Conservation (phyloP, 2,888 invertebrate genomes). For the Conops quadrifasciatus region DNA sequence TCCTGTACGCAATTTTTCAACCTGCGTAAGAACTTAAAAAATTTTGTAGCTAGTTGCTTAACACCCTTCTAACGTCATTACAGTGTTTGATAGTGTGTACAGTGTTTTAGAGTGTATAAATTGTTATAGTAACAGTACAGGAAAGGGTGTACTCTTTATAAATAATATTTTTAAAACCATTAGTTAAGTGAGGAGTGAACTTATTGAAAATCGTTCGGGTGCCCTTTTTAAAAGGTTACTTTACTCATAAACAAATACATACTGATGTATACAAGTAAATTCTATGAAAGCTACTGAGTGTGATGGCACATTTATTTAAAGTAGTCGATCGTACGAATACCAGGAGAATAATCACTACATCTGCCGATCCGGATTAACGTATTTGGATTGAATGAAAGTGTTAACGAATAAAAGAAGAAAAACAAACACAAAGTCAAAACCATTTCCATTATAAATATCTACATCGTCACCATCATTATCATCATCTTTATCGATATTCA, state of each 20-base stretch:
- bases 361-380: conserved; percentile 47
- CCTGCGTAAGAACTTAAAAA: neutral
- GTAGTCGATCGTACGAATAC: conserved; percentile 41
- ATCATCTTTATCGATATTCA: neutral
- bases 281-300: conserved; percentile 13
- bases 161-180: too few relatives aligned
- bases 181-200: too few relatives aligned
- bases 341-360: conserved; percentile 51
- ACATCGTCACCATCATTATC: conserved; percentile 26
- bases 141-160: too few relatives aligned
- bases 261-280: neutral
- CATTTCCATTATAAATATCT: conserved; percentile 44
- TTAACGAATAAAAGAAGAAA: conserved; percentile 47
- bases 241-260: conserved; percentile 3
- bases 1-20: too few relatives aligned
- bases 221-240: too few relatives aligned
- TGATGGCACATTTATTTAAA: conserved; percentile 20
- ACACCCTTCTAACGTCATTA: too few relatives aligned
- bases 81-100: too few relatives aligned
- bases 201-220: too few relatives aligned
- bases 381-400: conserved; percentile 39
- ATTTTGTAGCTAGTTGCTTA: too few relatives aligned
- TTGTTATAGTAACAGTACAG: too few relatives aligned
- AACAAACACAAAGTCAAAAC: conserved; percentile 48
- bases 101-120: too few relatives aligned